Conservation (phyloP, 2,888 invertebrate species). For the Pardosa pseudoannulata region DNA sequence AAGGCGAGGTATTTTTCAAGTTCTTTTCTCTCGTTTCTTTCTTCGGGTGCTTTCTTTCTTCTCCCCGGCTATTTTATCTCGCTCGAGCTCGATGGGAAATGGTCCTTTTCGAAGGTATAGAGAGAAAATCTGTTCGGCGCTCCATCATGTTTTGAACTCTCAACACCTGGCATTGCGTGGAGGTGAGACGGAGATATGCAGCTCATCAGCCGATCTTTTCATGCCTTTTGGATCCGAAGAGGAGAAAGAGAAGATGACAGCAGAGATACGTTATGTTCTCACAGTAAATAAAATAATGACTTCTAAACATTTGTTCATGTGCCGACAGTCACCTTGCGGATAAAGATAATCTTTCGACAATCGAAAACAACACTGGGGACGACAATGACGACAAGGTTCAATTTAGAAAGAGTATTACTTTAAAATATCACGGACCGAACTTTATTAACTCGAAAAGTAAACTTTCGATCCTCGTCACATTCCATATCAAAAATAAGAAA, state of each 20-base stretch:
- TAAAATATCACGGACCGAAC: no score
- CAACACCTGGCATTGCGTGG: constrained; percentile 54
- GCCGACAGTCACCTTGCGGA: no score
- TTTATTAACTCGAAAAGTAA: no score
- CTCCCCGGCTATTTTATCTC: constrained; percentile 57
- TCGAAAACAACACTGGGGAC: no score
- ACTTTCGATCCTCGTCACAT: no score
- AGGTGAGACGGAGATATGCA: neutral
- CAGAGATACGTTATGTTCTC: neutral
- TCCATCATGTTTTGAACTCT: constrained; percentile 59
- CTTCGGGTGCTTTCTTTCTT: neutral
- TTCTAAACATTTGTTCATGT: no score
- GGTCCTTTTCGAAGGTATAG: constrained; percentile 4
- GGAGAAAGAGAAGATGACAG: neutral
- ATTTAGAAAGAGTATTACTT: no score
- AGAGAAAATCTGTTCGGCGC: constrained; percentile 43
- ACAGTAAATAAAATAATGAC: neutral
- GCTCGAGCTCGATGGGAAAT: constrained; percentile 28
- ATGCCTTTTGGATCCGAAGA: neutral
- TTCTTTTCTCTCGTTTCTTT: constrained; percentile 13
- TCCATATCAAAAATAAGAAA: no score
- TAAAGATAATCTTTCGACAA: no score
- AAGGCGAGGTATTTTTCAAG: constrained; percentile 45
- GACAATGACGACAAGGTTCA: no score
- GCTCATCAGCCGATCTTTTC: constrained; percentile 16